Conservation (phyloP, 2,888 invertebrate genomes). For the Amiota minor region DNA sequence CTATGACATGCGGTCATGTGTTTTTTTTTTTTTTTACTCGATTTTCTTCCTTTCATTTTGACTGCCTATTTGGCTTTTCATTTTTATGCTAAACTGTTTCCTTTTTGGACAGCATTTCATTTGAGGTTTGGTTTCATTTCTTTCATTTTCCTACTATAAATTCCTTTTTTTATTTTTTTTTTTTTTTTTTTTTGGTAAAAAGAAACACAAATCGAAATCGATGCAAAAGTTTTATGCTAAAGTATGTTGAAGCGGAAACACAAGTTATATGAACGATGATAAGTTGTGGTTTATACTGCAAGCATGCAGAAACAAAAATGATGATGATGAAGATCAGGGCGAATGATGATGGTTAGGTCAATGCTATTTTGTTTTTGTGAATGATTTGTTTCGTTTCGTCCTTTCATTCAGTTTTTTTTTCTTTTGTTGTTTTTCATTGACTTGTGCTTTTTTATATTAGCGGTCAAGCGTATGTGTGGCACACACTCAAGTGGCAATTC, state of each 20-base stretch:
- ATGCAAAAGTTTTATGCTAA: conserved; percentile 48
- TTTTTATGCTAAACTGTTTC: conserved; percentile 58
- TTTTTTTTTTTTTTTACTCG: neutral
- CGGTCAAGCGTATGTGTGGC: conserved; percentile 36
- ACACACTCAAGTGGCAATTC: conserved; percentile 30
- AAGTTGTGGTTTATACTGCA: conserved; percentile 32
- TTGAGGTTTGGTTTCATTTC: conserved; percentile 33
- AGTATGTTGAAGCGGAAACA: conserved; percentile 54
- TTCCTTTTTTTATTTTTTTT: too few species aligned
- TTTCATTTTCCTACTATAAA: neutral
- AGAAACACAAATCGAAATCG: neutral
- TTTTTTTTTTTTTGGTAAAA: neutral
- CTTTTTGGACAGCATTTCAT: conserved; percentile 55
- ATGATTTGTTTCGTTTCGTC: too few species aligned
- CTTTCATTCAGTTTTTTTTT: too few species aligned
- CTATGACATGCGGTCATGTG: conserved; percentile 11
- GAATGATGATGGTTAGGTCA: too few species aligned
- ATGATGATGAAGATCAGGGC: neutral
- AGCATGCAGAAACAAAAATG: neutral
- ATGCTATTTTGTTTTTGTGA: too few species aligned
- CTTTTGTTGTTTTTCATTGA: neutral
- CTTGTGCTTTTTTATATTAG: conserved; percentile 11
- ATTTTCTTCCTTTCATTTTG: too few species aligned
- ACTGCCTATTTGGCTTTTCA: conserved; percentile 42
- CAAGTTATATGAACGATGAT: conserved; percentile 52